phyloP scores from a whole-genome alignment of 2,888 invertebrate species.

The Notodonta dromedarius region DNA sequence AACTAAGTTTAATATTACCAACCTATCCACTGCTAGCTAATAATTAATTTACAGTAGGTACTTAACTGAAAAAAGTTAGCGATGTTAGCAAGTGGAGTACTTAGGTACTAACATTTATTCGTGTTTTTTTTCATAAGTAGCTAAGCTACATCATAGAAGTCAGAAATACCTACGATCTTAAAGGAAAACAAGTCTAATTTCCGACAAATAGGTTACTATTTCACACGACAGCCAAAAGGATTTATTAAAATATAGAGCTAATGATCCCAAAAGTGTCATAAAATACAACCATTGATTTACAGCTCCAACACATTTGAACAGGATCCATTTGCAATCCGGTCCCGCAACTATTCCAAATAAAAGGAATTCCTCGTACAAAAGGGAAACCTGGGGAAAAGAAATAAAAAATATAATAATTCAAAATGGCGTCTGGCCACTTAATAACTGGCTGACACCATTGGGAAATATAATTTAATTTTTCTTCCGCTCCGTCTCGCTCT shows the following conservation, averaged over 20 bases:
- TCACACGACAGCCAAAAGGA: constrained; percentile 5
- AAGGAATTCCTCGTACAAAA: constrained; percentile 76
- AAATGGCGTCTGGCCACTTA: constrained; percentile 85
- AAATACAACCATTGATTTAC: constrained; percentile 59
- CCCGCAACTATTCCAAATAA: constrained; percentile 78
- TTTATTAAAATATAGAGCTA: constrained; percentile 17
- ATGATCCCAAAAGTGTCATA: constrained; percentile 54
- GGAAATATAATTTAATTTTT: constrained; percentile 85
- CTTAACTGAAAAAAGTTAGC: too few species aligned
- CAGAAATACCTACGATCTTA: too few species aligned
- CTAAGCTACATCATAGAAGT: too few species aligned
- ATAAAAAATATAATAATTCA: constrained; percentile 83
- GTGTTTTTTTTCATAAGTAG: too few species aligned
- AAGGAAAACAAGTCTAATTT: too few species aligned
- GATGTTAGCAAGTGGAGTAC: too few species aligned
- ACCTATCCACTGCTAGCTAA: too few species aligned
- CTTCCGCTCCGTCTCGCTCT: constrained; percentile 61
- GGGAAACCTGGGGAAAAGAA: constrained; percentile 74
- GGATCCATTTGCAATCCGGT: constrained; percentile 70
- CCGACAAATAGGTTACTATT: not conserved
- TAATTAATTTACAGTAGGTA: too few species aligned
- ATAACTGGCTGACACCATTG: constrained; percentile 85
- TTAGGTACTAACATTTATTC: too few species aligned
- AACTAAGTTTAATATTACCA: too few species aligned
- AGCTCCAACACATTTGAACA: constrained; percentile 52